Evolutionary conservation across 2,888 invertebrate species (phyloP), one percentile per base, ranked within the genome.

Genomic region (Callimorpha dominula): DNA sequence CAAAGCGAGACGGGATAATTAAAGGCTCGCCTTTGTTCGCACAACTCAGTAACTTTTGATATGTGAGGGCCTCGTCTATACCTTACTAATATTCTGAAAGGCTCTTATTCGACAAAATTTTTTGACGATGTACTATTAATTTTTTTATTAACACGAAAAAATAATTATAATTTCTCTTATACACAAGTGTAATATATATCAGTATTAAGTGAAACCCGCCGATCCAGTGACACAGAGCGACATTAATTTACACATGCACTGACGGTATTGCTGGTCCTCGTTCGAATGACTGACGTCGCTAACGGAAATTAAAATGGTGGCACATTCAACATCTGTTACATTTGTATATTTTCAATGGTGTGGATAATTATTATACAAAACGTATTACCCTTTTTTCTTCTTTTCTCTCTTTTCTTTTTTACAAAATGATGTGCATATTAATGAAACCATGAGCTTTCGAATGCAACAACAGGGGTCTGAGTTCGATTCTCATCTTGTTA

Each of bases 41-140:
- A 50, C n/a, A 40, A 65, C 74, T 73, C 74, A 76, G 74, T 31
- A 50, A n/a, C 57, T 12, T 70, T 70, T 65, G 65, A 70, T 54
- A 31, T 70, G 65, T 57, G n/a, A 65, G 20, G 42, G 46, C 49
- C 54, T 46, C 20, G 54, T 14, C 54, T 9, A 50, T 70, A 43
- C 43, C 15, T 17, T 15, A 70, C 43, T 42, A 43, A 64, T 57
- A 57, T 72, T 81, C 64, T 69, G 46, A 31, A 31, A 31, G 31
- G 31, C 31, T 31, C 31, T 31, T 31, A 31, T 31, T 31, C 31
- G 31, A 31, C 31, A 1, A 31, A 31, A 31, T 1, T 31, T 1
- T 31, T 31, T 31, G 31, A 31, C 31, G 31, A 31, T 31, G 31
- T 31, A 31, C 31, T 31, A 31, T 31, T 31, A 1, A 31, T 31